A percentile compares a stretch with the other conserved stretches of the same genome.
phyloP scores from a whole-genome alignment of 2,888 invertebrate species.

The Lepidocyrtoides sp. region DNA sequence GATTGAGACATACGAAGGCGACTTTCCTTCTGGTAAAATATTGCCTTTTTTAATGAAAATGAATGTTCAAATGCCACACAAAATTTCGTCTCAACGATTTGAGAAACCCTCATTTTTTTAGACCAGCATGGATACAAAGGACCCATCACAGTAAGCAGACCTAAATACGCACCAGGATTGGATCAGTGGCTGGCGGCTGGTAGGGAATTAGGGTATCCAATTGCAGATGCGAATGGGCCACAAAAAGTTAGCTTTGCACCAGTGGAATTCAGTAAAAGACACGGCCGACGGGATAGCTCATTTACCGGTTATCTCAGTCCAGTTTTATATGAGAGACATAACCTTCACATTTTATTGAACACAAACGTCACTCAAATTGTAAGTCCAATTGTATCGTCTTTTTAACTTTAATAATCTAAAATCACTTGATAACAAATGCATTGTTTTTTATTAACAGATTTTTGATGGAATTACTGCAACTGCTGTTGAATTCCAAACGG shows the following conservation, averaged over 20 bases:
- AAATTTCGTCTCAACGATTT: no score
- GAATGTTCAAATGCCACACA: no score
- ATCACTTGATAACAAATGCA: no score
- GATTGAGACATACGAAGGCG: not conserved
- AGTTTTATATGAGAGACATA: not conserved
- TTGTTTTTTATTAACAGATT: no score
- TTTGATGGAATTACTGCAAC: no score
- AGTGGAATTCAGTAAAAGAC: not conserved
- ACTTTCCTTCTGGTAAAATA: slow-evolving; percentile 33
- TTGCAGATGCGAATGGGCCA: slow-evolving; percentile 24
- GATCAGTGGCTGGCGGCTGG: not conserved
- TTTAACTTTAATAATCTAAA: no score
- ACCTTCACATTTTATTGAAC: not conserved
- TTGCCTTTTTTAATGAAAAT: no score
- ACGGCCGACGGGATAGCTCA: not conserved
- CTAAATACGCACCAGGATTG: slow-evolving; percentile 28
- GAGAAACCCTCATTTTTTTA: no score
- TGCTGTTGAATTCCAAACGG: no score
- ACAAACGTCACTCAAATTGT: slow-evolving; percentile 29
- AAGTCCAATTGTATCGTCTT: not conserved
- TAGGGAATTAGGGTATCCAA: slow-evolving; percentile 5
- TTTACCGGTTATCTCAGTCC: slow-evolving; percentile 1
- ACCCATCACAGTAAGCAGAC: slow-evolving; percentile 1
- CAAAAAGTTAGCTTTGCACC: not conserved
- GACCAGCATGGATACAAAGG: slow-evolving; percentile 19